Percentiles rank a stretch among this genome's conserved stretches.
These are phyloP conservation scores for Peromyscus attwateri DNA, from an alignment of 2,797 vertebrate genomes.

Conservation along the genomic window DNA sequence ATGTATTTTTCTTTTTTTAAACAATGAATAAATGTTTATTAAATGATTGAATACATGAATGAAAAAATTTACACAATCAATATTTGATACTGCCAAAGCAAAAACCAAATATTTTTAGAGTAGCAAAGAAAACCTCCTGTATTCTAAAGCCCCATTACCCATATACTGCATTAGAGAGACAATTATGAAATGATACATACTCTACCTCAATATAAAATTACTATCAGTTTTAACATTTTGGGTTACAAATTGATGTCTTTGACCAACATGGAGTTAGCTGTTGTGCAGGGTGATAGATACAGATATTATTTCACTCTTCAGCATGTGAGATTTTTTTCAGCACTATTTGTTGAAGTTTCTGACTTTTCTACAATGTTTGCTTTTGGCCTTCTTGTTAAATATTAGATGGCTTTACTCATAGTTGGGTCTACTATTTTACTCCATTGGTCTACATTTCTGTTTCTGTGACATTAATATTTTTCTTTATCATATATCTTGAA, in stretches of 20 bases:
- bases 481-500: not conserved
- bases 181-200: slow-evolving; percentile 36
- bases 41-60: slow-evolving; percentile 11
- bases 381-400: not conserved
- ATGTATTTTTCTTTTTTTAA: not conserved
- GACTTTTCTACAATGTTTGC: not conserved
- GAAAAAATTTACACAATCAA: slow-evolving; percentile 37
- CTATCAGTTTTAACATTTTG: not conserved
- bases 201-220: slow-evolving; percentile 56
- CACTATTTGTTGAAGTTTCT: not conserved
- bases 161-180: slow-evolving; percentile 31
- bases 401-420: not conserved
- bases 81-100: not conserved
- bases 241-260: not conserved
- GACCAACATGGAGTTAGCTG: not conserved
- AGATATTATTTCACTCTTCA: not conserved
- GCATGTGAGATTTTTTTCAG: not conserved
- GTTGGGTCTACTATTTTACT: not conserved
- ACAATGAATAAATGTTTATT: slow-evolving; percentile 31
- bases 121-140: not conserved
- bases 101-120: slow-evolving; percentile 36
- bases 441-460: not conserved
- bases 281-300: not conserved
- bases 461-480: not conserved
- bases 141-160: not conserved